Base-by-base conservation (phyloP, 2,797 vertebrate genomes). In the Microctenopoma steveboyesi region DNA sequence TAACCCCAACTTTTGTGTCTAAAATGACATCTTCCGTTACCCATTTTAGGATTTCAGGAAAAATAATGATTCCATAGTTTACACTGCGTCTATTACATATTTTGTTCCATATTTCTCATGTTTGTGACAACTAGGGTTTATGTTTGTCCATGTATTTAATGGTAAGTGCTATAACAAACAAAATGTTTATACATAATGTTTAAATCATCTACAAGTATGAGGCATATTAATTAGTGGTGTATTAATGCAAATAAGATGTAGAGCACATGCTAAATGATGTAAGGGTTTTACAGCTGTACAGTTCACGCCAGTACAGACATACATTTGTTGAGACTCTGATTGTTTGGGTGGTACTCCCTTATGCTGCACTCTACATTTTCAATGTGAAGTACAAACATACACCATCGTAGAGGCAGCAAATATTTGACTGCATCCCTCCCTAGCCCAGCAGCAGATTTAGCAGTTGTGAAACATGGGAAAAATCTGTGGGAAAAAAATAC, bases 281-380 rank as follows among this genome's bases (percentile, higher is more conserved):
- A 5, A 13, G 9, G 35, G 30, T 28, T 1, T 4, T 28, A 39
- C 28, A 13, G 7, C 5, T 3, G 13, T 56, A 12, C 14, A n/a
- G 27, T 52, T 4, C 46, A 0, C 0, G 50, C 14, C 52, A 70
- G 43, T 37, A 37, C n/a, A 12, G 8, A 13, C 10, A 13, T 67
- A 16, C 67, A 6, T 39, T 45, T 16, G 15, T 16, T n/a, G 15
- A 61, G 56, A 57, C 50, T 61, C 39, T 35, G 43, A 40, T 58
- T 66, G 65, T 35, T 35, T 57, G 37, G 14, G 10, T 43, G 13
- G 3, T 6, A 27, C 8, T 43, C 18, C 18, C 18, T 7, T 46
- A 1, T 49, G 37, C 51, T 18, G 51, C 18, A 8, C 22, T 18
- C 11, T 7, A 6, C n/a, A 47, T 9, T 53, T 39, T 27, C 5